phyloP scores from a whole-genome alignment of 2,888 invertebrate species.

The Apamea monoglypha region DNA sequence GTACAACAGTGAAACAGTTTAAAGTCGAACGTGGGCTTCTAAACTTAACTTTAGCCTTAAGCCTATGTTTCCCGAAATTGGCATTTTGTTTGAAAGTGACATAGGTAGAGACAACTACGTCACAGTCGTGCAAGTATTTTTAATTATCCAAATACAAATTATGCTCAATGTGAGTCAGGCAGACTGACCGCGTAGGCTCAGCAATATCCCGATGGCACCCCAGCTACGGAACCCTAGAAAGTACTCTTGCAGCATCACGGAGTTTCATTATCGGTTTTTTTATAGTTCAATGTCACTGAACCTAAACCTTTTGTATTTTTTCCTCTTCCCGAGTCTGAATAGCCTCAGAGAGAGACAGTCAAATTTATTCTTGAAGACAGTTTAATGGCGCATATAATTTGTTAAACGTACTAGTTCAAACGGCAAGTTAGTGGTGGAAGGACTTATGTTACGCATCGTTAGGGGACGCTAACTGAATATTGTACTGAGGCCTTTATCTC shows the following conservation, averaged over 20 bases:
- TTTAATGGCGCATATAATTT: constrained; percentile 69
- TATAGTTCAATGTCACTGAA: constrained; percentile 65
- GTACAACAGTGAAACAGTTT: not conserved
- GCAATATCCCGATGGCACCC: too few species aligned
- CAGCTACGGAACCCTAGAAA: constrained; percentile 32
- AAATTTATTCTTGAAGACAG: constrained; percentile 70
- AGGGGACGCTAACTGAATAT: constrained; percentile 14
- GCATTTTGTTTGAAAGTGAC: too few species aligned
- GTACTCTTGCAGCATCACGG: constrained; percentile 66
- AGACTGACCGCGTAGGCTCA: not conserved
- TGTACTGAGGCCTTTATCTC: not conserved
- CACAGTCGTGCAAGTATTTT: not conserved
- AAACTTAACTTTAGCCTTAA: too few species aligned
- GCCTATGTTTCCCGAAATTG: too few species aligned
- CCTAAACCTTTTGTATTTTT: constrained; percentile 64
- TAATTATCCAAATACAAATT: not conserved
- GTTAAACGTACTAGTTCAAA: constrained; percentile 43
- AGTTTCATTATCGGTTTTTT: constrained; percentile 68
- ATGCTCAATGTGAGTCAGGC: not conserved
- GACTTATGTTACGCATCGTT: not conserved
- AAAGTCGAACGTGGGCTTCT: not conserved
- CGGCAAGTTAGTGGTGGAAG: constrained; percentile 13
- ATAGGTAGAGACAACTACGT: not conserved
- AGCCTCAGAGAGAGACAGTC: constrained; percentile 64
- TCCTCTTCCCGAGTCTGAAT: constrained; percentile 58